Conservation (phyloP, 2,888 invertebrate species). For the Tanaodytes sp. region DNA sequence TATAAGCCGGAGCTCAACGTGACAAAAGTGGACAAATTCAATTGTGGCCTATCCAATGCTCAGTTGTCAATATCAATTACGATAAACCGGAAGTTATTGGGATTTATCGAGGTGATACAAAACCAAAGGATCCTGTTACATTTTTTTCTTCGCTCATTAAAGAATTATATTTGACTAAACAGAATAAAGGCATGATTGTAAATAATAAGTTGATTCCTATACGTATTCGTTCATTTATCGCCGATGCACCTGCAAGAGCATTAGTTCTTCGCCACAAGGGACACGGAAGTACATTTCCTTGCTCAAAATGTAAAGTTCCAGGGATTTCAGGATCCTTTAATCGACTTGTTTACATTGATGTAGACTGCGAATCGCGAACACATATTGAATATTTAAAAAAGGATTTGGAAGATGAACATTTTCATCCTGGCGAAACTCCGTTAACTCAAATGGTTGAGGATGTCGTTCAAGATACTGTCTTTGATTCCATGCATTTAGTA, state of each 20-base stretch:
- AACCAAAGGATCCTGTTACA: neutral
- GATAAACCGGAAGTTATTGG: slow-evolving; percentile 15
- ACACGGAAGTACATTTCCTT: neutral
- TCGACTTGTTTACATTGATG: neutral
- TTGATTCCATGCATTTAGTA: slow-evolving; percentile 27
- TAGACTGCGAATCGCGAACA: slow-evolving; percentile 5
- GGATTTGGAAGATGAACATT: slow-evolving; percentile 11
- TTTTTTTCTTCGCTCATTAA: neutral
- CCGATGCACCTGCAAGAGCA: slow-evolving; percentile 16
- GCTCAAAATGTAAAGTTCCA: slow-evolving; percentile 11
- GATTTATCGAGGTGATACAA: slow-evolving; percentile 1
- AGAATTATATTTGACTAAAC: neutral
- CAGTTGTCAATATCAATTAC: slow-evolving; percentile 4
- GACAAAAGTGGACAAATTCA: slow-evolving; percentile 4
- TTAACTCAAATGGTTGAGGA: slow-evolving; percentile 14
- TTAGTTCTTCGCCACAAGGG: slow-evolving; percentile 3
- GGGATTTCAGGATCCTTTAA: neutral
- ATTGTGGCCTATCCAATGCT: slow-evolving; percentile 18
- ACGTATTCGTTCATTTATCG: slow-evolving; percentile 9
- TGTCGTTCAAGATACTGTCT: slow-evolving; percentile 13
- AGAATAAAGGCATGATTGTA: neutral
- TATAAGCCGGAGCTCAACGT: slow-evolving; percentile 5
- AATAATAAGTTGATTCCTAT: slow-evolving; percentile 16
- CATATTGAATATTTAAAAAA: slow-evolving; percentile 10
- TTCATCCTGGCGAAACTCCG: slow-evolving; percentile 2